phyloP scores from a whole-genome alignment of 2,888 invertebrate species.

The Melanargia galathea region DNA sequence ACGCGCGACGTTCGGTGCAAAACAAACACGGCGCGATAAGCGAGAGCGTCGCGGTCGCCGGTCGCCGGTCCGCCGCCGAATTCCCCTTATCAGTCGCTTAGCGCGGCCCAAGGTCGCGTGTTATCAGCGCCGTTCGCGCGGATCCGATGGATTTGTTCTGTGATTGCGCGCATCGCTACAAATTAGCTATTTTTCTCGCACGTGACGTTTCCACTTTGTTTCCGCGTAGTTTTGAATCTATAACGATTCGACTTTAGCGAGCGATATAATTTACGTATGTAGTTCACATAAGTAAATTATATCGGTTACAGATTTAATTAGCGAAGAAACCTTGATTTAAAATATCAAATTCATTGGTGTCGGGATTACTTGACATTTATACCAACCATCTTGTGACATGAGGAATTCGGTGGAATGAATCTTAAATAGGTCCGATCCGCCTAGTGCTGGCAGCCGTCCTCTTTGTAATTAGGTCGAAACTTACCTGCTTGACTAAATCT shows the following conservation, averaged over 20 bases:
- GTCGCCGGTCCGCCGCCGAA: slow-evolving; percentile 61
- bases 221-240: background rate
- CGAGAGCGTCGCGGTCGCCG: slow-evolving; percentile 49
- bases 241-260: no score
- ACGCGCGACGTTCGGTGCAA: slow-evolving; percentile 73
- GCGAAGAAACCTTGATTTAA: background rate
- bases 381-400: background rate
- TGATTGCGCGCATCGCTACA: slow-evolving; percentile 68
- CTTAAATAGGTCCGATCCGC: background rate
- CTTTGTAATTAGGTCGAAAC: background rate
- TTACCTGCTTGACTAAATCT: no score
- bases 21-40: slow-evolving; percentile 73
- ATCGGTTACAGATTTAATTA: background rate
- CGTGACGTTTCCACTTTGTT: slow-evolving; percentile 9
- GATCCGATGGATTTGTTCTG: slow-evolving; percentile 64
- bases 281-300: no score
- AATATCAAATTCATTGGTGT: background rate
- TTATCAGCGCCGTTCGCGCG: slow-evolving; percentile 67
- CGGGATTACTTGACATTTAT: background rate
- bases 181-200: slow-evolving; percentile 44
- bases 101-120: slow-evolving; percentile 70
- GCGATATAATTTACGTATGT: no score
- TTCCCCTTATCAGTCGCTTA: slow-evolving; percentile 74
- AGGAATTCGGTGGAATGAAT: background rate
- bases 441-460: background rate